Evolutionary conservation across 2,113 vertebrate species (phyloP).

Genomic region (Pterocles gutturalis): DNA sequence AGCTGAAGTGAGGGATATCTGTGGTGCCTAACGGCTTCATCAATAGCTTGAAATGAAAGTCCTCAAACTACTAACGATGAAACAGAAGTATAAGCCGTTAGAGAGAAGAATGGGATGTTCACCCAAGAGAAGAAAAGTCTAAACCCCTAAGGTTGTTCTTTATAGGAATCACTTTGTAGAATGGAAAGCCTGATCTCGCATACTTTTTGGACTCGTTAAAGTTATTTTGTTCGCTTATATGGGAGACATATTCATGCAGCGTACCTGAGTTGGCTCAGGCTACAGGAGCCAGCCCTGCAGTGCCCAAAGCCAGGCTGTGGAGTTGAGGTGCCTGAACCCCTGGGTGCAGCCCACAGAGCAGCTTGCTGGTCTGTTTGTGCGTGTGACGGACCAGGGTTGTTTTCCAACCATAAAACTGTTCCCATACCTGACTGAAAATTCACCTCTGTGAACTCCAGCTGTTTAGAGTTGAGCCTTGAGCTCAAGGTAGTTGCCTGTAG

Average conservation of each 20-base stretch:
- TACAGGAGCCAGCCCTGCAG: not conserved
- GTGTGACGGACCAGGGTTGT: not conserved
- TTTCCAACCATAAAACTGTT: not conserved
- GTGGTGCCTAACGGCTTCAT: not conserved
- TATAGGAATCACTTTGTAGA: not conserved
- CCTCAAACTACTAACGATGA: not conserved
- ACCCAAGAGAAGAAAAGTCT: not conserved
- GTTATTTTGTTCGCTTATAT: not conserved
- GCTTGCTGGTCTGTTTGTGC: not conserved
- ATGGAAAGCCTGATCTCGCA: not conserved
- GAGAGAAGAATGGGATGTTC: not conserved
- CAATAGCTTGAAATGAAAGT: not conserved
- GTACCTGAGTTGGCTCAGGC: not conserved
- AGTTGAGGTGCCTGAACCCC: not conserved
- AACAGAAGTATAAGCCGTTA: not conserved
- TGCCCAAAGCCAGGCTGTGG: not conserved
- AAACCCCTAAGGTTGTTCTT: not conserved
- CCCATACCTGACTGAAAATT: not conserved
- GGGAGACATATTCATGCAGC: not conserved
- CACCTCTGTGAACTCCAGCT: not conserved
- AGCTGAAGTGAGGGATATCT: constrained; percentile 23
- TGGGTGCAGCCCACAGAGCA: not conserved
- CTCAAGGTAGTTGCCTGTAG: not conserved
- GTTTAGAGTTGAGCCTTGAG: not conserved
- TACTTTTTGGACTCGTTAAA: not conserved